Evolutionary conservation across 92 coral and sea anemone genomes (phyloP).

Genomic region (Siderastrea radians): DNA sequence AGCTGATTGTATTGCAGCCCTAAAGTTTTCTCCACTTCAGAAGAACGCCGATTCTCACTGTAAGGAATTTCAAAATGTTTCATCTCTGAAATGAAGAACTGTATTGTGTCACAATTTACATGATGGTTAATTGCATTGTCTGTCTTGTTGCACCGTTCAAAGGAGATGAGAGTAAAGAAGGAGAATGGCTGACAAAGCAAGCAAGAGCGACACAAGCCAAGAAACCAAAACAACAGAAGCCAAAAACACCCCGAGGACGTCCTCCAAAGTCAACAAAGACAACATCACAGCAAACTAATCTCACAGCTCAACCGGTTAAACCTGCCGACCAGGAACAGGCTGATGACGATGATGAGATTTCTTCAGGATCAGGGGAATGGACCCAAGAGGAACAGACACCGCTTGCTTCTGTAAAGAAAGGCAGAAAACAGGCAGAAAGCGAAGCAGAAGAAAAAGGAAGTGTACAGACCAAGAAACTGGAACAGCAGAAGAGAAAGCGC

Average conservation of each 20-base stretch:
- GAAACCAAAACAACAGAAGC: conserved; percentile 64
- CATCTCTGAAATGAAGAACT: not conserved
- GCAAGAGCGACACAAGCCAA: conserved; percentile 15
- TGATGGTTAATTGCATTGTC: too few species aligned
- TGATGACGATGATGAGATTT: conserved; percentile 8
- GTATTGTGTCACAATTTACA: not conserved
- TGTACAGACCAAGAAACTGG: conserved; percentile 17
- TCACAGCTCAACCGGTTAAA: conserved; percentile 31
- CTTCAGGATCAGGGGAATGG: conserved; percentile 40
- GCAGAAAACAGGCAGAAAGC: not conserved
- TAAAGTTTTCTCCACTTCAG: too few species aligned
- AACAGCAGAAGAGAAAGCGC: conserved; percentile 65
- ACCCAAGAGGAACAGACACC: conserved; percentile 67
- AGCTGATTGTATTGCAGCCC: too few species aligned
- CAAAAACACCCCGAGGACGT: conserved; percentile 62
- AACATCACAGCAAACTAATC: conserved; percentile 40
- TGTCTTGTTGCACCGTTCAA: not conserved
- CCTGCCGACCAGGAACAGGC: conserved; percentile 38
- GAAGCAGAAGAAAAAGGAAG: conserved; percentile 38
- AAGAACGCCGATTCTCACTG: too few species aligned
- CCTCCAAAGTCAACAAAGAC: conserved; percentile 53
- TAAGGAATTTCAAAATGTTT: not conserved
- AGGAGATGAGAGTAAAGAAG: conserved; percentile 50
- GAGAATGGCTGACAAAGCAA: conserved; percentile 47
- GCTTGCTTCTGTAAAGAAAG: conserved; percentile 48